phyloP scores from a whole-genome alignment of 37 sponge, comb jelly and placozoan genomes.

The Amphimedon queenslandica region DNA sequence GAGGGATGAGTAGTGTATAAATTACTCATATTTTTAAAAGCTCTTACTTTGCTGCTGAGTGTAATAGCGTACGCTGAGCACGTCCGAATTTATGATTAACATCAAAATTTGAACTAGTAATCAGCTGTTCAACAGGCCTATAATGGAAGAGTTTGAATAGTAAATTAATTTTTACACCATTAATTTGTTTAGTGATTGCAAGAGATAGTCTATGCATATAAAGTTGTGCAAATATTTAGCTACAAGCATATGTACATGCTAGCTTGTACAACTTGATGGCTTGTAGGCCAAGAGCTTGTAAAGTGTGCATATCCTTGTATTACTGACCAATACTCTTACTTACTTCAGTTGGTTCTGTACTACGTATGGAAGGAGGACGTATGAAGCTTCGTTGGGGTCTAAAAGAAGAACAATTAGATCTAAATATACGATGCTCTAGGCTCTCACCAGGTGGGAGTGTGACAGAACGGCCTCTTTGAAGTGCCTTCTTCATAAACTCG shows the following conservation, averaged over 20 bases:
- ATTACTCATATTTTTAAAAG: not conserved
- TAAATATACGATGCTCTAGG: not conserved
- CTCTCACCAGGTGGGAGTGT: constrained; percentile 68
- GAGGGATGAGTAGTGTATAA: not conserved
- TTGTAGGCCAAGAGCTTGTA: too few species aligned
- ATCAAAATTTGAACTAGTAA: constrained; percentile 43
- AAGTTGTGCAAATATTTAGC: too few species aligned
- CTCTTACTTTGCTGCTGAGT: constrained; percentile 76
- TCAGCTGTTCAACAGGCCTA: constrained; percentile 51
- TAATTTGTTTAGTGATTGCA: too few species aligned
- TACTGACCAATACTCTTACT: not conserved
- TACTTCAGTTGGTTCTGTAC: constrained; percentile 78
- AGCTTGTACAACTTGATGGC: too few species aligned
- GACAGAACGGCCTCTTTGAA: constrained; percentile 74
- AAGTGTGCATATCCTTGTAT: too few species aligned
- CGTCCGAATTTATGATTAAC: constrained; percentile 68
- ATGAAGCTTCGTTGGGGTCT: constrained; percentile 67
- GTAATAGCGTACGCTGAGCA: constrained; percentile 72
- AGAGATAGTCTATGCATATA: too few species aligned
- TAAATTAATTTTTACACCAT: too few species aligned
- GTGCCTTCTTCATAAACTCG: constrained; percentile 61
- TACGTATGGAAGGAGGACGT: constrained; percentile 68
- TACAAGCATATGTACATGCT: too few species aligned
- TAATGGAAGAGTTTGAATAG: not conserved
- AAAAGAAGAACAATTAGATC: not conserved